Conservation (phyloP, 2,113 vertebrate genomes). For the Eubucco bourcierii region DNA sequence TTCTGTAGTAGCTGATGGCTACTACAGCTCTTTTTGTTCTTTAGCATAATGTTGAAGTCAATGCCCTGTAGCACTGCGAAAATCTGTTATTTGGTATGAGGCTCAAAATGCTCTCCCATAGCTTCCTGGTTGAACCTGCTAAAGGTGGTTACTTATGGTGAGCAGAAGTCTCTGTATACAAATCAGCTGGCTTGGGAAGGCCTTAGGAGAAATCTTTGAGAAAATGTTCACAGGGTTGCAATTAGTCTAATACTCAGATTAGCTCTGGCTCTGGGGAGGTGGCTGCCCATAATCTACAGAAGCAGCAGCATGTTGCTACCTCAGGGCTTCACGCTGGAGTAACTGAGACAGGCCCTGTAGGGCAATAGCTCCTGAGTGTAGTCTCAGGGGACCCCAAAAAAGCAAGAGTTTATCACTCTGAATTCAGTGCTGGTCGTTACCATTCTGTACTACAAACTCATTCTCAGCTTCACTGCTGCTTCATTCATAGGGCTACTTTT, state of each 20-base stretch:
- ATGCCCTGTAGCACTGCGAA: neutral
- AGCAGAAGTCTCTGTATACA: neutral
- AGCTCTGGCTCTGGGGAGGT: neutral
- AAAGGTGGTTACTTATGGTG: neutral
- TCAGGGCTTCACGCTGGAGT: neutral
- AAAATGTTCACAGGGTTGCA: neutral
- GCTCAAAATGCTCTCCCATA: neutral
- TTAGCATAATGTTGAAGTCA: neutral
- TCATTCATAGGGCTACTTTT: neutral
- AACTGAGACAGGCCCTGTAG: neutral
- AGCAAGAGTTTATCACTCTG: neutral
- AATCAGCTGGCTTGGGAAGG: neutral
- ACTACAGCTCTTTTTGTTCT: neutral
- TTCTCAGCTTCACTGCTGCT: neutral
- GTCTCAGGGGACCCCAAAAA: neutral
- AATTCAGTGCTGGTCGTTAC: neutral
- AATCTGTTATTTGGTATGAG: neutral
- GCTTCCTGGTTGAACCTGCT: neutral
- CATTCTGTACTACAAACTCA: fast-evolving
- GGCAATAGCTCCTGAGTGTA: neutral
- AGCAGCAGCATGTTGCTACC: neutral
- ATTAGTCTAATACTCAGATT: neutral
- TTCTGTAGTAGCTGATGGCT: neutral
- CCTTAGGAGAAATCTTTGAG: neutral
- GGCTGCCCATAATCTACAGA: neutral